Conservation (phyloP, 2,113 vertebrate species). For the Scomber colias region DNA sequence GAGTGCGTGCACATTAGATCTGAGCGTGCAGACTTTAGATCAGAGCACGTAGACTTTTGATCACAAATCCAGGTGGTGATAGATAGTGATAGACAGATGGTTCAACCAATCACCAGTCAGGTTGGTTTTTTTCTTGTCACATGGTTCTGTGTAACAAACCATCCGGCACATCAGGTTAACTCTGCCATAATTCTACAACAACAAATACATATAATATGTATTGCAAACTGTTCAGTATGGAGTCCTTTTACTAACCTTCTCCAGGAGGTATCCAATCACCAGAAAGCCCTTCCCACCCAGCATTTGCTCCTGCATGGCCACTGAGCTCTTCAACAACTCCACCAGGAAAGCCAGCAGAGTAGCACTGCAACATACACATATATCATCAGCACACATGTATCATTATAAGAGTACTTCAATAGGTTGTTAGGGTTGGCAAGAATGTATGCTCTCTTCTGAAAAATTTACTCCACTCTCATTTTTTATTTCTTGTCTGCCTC, state of each 20-base stretch:
- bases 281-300: constrained; percentile 98
- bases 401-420: no score
- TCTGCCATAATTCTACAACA: neutral
- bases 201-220: neutral
- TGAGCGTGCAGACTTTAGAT: no score
- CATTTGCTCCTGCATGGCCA: constrained; percentile 99
- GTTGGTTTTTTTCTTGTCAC: no score
- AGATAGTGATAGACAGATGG: no score
- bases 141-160: no score
- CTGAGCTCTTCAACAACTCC: constrained; percentile 98
- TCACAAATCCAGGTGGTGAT: no score
- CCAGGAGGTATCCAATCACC: constrained; percentile 98
- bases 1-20: no score
- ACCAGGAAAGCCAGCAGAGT: constrained; percentile 97
- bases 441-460: neutral
- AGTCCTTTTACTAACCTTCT: constrained; percentile 89
- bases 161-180: neutral
- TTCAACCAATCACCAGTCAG: no score
- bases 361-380: constrained; percentile 85
- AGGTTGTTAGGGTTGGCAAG: neutral
- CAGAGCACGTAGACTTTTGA: no score
- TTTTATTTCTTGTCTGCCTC: no score
- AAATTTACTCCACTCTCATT: no score
- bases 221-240: neutral
- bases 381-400: neutral